Evolutionary conservation across 2,113 vertebrate species (phyloP).

Genomic region (Strix aluco): DNA sequence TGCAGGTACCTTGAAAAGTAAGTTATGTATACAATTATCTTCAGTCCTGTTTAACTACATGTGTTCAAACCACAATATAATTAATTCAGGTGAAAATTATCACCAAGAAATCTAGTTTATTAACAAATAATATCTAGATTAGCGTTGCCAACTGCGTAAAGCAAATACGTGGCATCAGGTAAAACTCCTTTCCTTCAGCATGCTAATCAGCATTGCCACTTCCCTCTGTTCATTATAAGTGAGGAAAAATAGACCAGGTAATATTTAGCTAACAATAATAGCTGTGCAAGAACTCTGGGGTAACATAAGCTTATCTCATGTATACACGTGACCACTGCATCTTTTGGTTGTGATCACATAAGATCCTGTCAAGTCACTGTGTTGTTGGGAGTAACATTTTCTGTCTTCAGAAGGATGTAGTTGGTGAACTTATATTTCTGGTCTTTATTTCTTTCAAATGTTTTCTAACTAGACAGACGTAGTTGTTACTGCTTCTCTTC

Average conservation of each 20-base stretch:
- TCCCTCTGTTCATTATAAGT: not conserved
- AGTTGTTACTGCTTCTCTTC: not conserved
- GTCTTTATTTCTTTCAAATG: not conserved
- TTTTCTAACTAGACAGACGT: not conserved
- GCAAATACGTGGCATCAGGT: not conserved
- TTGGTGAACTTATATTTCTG: not conserved
- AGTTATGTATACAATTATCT: not conserved
- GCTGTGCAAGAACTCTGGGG: not conserved
- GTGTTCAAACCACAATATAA: not conserved
- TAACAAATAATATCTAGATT: not conserved
- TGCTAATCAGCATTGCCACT: not conserved
- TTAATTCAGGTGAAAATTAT: not conserved
- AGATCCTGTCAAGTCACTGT: not conserved
- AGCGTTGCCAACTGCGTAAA: not conserved
- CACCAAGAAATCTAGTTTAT: not conserved
- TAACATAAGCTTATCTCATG: fast-evolving
- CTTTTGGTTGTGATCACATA: not conserved
- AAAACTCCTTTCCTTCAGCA: not conserved
- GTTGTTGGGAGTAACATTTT: not conserved
- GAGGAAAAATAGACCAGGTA: not conserved
- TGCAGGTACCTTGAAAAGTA: not conserved
- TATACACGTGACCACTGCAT: not conserved
- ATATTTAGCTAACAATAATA: not conserved
- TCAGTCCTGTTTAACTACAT: not conserved
- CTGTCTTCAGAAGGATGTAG: not conserved